Evolutionary conservation across 2,888 invertebrate genomes (phyloP), one percentile per base, ranked within the genome.

Genomic region (Formica aserva): DNA sequence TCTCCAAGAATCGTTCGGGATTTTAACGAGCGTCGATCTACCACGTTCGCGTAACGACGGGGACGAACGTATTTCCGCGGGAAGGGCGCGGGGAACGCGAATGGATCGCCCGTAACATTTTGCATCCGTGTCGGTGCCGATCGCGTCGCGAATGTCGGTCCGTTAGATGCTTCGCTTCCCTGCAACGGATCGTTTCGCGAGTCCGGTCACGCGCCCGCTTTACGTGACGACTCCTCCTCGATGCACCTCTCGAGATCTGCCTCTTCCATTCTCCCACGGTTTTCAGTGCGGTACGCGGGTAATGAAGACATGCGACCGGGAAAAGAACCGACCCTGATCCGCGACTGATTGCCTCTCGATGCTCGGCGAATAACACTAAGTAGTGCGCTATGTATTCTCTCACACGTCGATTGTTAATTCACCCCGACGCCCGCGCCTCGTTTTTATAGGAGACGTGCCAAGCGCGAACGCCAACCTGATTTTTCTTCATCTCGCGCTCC

Each of bases 261-360:
- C 41, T 72, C 62, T 62, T 60, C 52, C 52, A 55, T 65, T 75
- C 81, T 74, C 32, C 32, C 67, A 62, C 75, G 66, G 81, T 72
- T 84, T 87, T 83, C 82, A 83, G 29, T 32, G 38, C 38, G n/a
- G n/a, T 45, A 55, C 52, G 55, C 67, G 13, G 26, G 62, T 85
- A 86, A 91, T 69, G 88, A 87, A 91, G 88, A 91, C 85, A 69
- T 85, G 85, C 71, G 57, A 65, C 66, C 35, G 78, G 76, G 78
- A 84, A 85, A 82, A 75, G 75, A 84, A 82, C 32, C 63, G 52
- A 55, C 75, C 41, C 72, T 91, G 87, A 91, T 91, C 88, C 89
- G 84, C 87, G 82, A 91, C 87, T 91, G 87, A 90, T 90, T 91
- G 91, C 88, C 84, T 38, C 48, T 72, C 77, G 82, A 65, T 63